phyloP scores from a whole-genome alignment of 2,113 vertebrate genomes.

The Dendrocopos noguchii region DNA sequence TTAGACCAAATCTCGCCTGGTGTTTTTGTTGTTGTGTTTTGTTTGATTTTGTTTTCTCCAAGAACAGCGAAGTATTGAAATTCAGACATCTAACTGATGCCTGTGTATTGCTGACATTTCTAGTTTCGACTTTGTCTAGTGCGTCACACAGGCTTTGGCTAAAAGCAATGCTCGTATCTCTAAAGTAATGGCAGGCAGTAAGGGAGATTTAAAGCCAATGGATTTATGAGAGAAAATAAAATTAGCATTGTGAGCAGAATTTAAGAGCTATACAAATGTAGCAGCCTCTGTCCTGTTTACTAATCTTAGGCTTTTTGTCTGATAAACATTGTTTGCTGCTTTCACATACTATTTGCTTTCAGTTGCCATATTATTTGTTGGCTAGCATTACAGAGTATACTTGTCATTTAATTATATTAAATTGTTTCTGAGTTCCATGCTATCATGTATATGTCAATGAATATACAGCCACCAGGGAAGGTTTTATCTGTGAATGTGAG shows the following conservation, averaged over 20 bases:
- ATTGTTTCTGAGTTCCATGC: background rate
- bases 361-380: background rate
- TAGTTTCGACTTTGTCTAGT: background rate
- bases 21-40: too few relatives aligned
- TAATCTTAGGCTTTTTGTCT: background rate
- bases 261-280: background rate
- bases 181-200: background rate
- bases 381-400: background rate
- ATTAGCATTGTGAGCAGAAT: background rate
- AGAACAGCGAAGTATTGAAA: background rate
- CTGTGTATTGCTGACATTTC: background rate
- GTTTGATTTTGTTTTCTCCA: background rate
- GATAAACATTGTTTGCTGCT: background rate
- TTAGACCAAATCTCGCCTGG: background rate
- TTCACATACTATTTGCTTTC: background rate
- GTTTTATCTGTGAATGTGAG: background rate
- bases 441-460: background rate
- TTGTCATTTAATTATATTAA: background rate
- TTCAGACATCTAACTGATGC: background rate
- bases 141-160: background rate
- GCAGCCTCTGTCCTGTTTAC: background rate
- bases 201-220: background rate
- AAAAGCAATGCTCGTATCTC: background rate
- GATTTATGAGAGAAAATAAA: background rate
- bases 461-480: background rate